Evolutionary conservation across 2,113 vertebrate species (phyloP).

Genomic region (Alexandromys fortis): DNA sequence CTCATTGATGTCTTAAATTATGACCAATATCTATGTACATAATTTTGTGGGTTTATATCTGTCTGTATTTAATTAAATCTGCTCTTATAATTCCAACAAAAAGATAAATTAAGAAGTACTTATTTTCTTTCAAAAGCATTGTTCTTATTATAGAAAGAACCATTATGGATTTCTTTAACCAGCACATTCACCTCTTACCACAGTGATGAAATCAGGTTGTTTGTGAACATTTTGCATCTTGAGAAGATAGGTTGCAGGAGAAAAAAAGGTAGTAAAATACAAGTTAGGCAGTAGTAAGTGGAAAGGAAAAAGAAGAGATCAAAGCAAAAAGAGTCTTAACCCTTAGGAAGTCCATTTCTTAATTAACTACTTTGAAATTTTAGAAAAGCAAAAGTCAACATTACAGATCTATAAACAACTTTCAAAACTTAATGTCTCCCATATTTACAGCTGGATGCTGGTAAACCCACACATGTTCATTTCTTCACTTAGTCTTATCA

Average conservation of each 20-base stretch:
- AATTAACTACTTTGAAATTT: background rate
- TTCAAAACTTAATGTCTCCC: background rate
- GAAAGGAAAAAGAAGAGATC: background rate
- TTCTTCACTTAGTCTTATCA: background rate
- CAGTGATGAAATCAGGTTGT: background rate
- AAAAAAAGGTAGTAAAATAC: background rate
- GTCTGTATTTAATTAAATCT: constrained; percentile 55
- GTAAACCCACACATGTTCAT: background rate
- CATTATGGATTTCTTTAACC: constrained; percentile 4
- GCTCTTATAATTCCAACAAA: constrained; percentile 51
- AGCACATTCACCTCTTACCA: background rate
- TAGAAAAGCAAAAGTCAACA: background rate
- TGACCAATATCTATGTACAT: constrained; percentile 45
- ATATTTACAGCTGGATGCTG: background rate
- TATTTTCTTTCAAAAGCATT: constrained; percentile 48
- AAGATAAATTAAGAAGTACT: constrained; percentile 39
- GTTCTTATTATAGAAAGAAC: constrained; percentile 35
- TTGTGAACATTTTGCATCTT: background rate
- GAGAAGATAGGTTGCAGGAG: background rate
- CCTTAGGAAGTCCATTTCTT: background rate
- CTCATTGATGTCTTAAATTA: constrained; percentile 58
- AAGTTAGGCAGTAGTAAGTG: background rate
- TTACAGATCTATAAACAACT: background rate
- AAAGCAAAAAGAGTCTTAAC: background rate
- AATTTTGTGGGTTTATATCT: constrained; percentile 50